Conservation (phyloP, 1,140 invertebrate genomes). For the Panonychus citri region DNA sequence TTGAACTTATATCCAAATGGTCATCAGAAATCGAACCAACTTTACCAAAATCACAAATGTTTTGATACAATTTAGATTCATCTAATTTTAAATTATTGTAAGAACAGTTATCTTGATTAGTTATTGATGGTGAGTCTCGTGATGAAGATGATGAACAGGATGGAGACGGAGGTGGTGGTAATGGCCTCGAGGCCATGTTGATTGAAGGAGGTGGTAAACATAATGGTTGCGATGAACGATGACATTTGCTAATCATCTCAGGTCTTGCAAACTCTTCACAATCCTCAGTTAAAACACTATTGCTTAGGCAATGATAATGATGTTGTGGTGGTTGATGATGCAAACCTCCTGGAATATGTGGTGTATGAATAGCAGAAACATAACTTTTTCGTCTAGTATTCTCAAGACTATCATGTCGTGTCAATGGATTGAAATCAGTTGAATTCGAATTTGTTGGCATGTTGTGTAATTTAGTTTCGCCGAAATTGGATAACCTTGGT, state of each 20-base stretch:
- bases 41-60: not conserved
- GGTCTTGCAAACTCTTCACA: too few species aligned
- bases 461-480: too few species aligned
- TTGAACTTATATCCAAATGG: slow-evolving; percentile 1
- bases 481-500: too few species aligned
- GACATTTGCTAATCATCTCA: too few species aligned
- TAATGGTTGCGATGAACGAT: not conserved
- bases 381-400: not conserved
- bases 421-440: not conserved
- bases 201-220: not conserved
- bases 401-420: not conserved
- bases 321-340: not conserved
- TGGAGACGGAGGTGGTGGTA: not conserved
- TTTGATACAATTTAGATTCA: not conserved
- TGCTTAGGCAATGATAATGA: slow-evolving; percentile 3
- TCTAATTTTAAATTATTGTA: not conserved
- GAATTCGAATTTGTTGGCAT: too few species aligned
- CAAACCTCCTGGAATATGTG: not conserved
- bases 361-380: not conserved
- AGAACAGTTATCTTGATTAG: not conserved
- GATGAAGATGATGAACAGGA: not conserved
- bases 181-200: not conserved
- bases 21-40: not conserved
- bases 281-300: not conserved
- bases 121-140: not conserved